Base-by-base conservation (phyloP, 2,888 invertebrate genomes). In the Colletes collaris region DNA sequence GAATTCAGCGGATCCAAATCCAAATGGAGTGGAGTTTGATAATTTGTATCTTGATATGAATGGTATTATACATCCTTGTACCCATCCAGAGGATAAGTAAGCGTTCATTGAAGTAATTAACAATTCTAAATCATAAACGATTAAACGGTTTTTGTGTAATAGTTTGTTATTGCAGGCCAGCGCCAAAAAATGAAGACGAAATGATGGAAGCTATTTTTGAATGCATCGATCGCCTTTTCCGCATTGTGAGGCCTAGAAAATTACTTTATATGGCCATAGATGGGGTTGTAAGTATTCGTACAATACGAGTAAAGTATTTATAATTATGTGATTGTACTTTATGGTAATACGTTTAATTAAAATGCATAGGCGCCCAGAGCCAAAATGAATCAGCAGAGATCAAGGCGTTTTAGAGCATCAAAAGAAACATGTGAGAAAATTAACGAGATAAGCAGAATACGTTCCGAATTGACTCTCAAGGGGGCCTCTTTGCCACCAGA, bases 141-240 rank as follows among this genome's bases (percentile, higher is more conserved):
- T 50, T 16, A n/a, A 62, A 53, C 2, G 37, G 44, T 16, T 40
- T 59, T 37, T 59, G 1, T 35, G n/a, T 35, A 46, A 53, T 13
- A 2, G 37, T 40, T 35, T 68, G 13, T 52, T 56, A 55, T 70
- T 76, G 49, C 84, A 95, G 95, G 82, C 98, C 99, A 2, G 97
- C 99, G 0, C 99, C 99, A 0, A 98, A 97, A 93, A 97, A 98
- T 94, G 99, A 99, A 93, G 99, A 99, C 91, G 99, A 99, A 94
- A 99, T 99, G 99, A 99, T 99, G 99, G 95, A 98, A 63, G 97
- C 98, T 60, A 99, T 99, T 91, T 99, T 99, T 93, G 99, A 99
- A 90, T 99, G 99, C 93, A 99, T 99, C 84, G 99, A 99, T 93
- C 94, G 99, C 77, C 94, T 99, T 78, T 98, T 99, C 93, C 95